Evolutionary conservation across 2,113 vertebrate genomes (phyloP).

Genomic region (Trichechus manatus): DNA sequence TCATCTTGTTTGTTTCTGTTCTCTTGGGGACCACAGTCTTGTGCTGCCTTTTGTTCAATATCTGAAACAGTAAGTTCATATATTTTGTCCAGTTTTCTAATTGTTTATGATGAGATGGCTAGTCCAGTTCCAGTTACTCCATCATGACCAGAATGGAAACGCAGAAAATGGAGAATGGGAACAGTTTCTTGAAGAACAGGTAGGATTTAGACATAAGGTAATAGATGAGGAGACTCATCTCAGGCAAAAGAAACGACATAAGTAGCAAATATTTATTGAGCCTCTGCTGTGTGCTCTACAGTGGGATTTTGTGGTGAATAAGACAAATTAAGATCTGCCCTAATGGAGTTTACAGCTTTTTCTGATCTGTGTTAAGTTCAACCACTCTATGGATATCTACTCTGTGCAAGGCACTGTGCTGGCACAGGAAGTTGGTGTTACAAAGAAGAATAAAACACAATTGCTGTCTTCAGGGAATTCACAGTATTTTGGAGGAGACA

Average conservation of each 20-base stretch:
- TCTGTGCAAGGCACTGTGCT: neutral
- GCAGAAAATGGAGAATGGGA: neutral
- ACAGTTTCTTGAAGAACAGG: constrained; percentile 13
- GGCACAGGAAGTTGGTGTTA: neutral
- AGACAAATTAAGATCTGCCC: constrained; percentile 56
- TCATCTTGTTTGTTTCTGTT: neutral
- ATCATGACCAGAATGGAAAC: neutral
- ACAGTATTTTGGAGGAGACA: neutral
- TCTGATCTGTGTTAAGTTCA: constrained; percentile 58
- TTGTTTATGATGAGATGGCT: neutral
- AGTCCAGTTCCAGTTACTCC: neutral
- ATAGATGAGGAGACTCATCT: neutral
- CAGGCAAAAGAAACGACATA: constrained; percentile 35
- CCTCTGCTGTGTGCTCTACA: neutral
- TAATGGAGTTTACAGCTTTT: constrained; percentile 46
- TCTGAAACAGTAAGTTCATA: neutral
- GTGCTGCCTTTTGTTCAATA: neutral
- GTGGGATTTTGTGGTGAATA: constrained; percentile 51
- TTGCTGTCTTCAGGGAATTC: constrained; percentile 44
- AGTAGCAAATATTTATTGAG: constrained; percentile 53
- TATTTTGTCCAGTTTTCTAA: neutral
- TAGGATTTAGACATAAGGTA: constrained; percentile 12
- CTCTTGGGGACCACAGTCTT: neutral
- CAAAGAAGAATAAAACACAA: constrained; percentile 27
- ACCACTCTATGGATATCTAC: neutral